These are phyloP conservation scores for Idaea dimidiata DNA, from an alignment of 2,888 invertebrate genomes.

Conservation along the genomic window DNA sequence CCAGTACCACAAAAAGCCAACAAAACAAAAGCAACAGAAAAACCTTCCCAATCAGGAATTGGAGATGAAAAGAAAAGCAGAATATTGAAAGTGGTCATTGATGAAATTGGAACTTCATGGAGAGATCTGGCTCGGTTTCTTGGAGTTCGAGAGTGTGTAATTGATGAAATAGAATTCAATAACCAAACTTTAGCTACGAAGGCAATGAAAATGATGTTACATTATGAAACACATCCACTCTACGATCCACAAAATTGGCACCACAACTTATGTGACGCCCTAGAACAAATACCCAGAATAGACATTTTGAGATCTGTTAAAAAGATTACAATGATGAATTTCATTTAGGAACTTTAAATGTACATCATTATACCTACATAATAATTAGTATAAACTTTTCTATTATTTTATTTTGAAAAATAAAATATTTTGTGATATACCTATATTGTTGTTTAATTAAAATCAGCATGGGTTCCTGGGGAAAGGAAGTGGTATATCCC, in stretches of 20 bases:
- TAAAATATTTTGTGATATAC: too few species aligned
- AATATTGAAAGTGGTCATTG: slow-evolving; percentile 52
- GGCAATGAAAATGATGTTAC: slow-evolving; percentile 49
- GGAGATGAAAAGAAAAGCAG: slow-evolving; percentile 49
- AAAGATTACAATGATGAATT: slow-evolving; percentile 62
- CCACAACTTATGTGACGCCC: slow-evolving; percentile 58
- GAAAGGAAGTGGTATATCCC: too few species aligned
- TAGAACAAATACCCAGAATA: slow-evolving; percentile 58
- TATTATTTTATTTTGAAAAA: too few species aligned
- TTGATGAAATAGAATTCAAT: slow-evolving; percentile 58
- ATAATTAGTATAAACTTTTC: too few species aligned
- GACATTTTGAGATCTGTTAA: slow-evolving; percentile 57
- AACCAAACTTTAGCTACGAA: slow-evolving; percentile 41
- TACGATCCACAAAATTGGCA: slow-evolving; percentile 62
- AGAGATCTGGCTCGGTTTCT: slow-evolving; percentile 62
- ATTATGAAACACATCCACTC: slow-evolving; percentile 37
- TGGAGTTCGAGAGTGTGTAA: slow-evolving; percentile 55
- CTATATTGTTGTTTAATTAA: too few species aligned
- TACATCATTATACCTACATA: too few species aligned
- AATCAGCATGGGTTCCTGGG: too few species aligned
- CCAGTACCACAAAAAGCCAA: slow-evolving; percentile 32
- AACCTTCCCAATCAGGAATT: slow-evolving; percentile 35
- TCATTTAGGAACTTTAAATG: too few species aligned
- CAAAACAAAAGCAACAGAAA: slow-evolving; percentile 27
- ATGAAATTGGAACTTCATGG: slow-evolving; percentile 65